Evolutionary conservation across 2,113 vertebrate genomes (phyloP).

Genomic region (Sturnira hondurensis): DNA sequence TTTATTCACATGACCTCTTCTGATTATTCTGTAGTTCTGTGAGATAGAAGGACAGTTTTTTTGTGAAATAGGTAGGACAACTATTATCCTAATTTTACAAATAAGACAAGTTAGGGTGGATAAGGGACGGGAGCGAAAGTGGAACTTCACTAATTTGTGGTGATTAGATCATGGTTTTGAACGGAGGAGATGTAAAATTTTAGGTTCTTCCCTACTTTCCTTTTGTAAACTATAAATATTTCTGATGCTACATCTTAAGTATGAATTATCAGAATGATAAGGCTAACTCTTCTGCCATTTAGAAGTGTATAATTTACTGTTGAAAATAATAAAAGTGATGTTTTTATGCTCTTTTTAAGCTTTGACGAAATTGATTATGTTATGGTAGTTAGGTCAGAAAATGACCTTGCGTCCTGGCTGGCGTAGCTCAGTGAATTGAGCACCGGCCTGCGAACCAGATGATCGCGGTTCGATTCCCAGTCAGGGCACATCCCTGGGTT

Average conservation of each 20-base stretch:
- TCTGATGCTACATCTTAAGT: constrained; percentile 18
- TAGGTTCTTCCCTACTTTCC: background rate
- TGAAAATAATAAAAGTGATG: background rate
- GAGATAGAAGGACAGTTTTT: constrained; percentile 21
- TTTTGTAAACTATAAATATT: constrained; percentile 29
- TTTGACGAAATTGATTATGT: constrained; percentile 31
- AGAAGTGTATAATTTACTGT: background rate
- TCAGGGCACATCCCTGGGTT: too few relatives aligned
- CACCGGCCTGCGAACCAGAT: too few relatives aligned
- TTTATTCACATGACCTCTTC: background rate
- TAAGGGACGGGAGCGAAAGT: background rate
- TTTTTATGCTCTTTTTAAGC: constrained; percentile 16
- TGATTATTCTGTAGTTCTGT: constrained; percentile 8
- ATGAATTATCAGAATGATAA: constrained; percentile 2
- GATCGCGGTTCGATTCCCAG: too few relatives aligned
- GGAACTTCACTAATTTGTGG: background rate
- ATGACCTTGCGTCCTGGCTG: too few relatives aligned
- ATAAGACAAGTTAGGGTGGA: background rate
- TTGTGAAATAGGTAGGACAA: background rate
- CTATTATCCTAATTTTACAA: constrained; percentile 14
- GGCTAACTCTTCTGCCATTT: constrained; percentile 5
- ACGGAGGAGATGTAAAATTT: background rate
- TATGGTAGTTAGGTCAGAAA: constrained; percentile 12
- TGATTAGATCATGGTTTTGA: constrained; percentile 18
- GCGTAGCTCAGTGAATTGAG: too few relatives aligned